These are phyloP conservation scores for Leptinotarsa tumamoca DNA, from an alignment of 2,888 invertebrate genomes.

Conservation along the genomic window DNA sequence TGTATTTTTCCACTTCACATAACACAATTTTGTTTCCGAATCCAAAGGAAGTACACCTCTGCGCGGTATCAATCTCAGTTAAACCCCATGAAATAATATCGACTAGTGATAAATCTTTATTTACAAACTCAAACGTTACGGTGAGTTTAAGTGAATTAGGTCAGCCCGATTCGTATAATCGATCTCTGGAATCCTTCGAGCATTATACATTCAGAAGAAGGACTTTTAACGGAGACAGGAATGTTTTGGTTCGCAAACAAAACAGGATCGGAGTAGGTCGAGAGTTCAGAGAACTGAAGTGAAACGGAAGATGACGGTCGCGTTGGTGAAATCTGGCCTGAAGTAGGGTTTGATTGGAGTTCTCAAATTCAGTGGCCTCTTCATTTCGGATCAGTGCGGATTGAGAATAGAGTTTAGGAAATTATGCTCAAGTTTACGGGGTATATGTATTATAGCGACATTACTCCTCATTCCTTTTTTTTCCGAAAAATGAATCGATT, in stretches of 20 bases:
- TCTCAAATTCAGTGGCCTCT: neutral
- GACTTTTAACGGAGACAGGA: slow-evolving; percentile 33
- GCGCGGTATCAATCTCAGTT: slow-evolving; percentile 30
- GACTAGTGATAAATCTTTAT: slow-evolving; percentile 44
- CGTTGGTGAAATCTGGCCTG: neutral
- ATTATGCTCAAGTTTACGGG: neutral
- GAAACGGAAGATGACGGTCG: neutral
- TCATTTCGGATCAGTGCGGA: neutral
- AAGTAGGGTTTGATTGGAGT: neutral
- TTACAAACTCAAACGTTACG: slow-evolving; percentile 38
- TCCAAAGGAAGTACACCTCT: slow-evolving; percentile 33
- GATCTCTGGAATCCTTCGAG: slow-evolving; percentile 34
- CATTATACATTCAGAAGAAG: slow-evolving; percentile 40
- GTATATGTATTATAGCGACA: too few relatives aligned
- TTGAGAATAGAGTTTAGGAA: neutral
- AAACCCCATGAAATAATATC: slow-evolving; percentile 30
- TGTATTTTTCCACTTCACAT: neutral
- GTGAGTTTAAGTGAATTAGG: slow-evolving; percentile 44
- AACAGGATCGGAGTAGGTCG: slow-evolving; percentile 33
- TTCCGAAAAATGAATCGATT: too few relatives aligned
- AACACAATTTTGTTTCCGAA: neutral
- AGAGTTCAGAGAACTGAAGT: slow-evolving; percentile 16
- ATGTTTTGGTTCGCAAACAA: slow-evolving; percentile 36
- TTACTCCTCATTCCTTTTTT: too few relatives aligned
- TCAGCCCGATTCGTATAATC: slow-evolving; percentile 44